Conservation (phyloP, 2,113 vertebrate species). For the Phaetusa simplex region DNA sequence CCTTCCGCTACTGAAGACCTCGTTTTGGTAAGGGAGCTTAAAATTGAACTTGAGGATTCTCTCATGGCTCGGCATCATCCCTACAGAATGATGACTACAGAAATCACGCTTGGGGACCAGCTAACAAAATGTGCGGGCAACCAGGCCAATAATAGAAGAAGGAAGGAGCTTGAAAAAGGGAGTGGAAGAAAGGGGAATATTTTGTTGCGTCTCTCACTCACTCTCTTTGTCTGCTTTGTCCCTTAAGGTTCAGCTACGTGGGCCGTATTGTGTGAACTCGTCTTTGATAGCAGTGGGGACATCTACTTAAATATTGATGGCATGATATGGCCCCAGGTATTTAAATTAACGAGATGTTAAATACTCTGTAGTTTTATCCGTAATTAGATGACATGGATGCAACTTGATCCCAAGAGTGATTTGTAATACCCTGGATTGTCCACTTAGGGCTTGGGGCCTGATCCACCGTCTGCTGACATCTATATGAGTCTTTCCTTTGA, state of each 20-base stretch:
- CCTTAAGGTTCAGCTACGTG: slow-evolving; percentile 14
- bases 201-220: neutral
- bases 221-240: slow-evolving; percentile 39
- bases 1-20: neutral
- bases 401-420: slow-evolving; percentile 52
- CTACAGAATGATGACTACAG: neutral
- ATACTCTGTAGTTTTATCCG: slow-evolving; percentile 67
- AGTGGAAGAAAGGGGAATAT: neutral
- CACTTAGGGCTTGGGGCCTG: slow-evolving; percentile 30
- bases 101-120: neutral
- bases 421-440: slow-evolving; percentile 28
- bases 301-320: slow-evolving; percentile 63
- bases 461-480: neutral
- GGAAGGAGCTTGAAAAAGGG: neutral
- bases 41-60: neutral
- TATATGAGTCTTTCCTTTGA: neutral
- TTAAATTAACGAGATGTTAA: slow-evolving; percentile 72
- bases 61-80: neutral
- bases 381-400: slow-evolving; percentile 63
- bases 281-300: slow-evolving; percentile 66
- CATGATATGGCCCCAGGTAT: slow-evolving; percentile 64
- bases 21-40: neutral
- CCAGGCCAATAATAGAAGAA: neutral
- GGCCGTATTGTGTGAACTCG: neutral
- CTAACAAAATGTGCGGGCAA: neutral